phyloP scores from a whole-genome alignment of 2,797 vertebrate genomes.

The Phoebastria nigripes region DNA sequence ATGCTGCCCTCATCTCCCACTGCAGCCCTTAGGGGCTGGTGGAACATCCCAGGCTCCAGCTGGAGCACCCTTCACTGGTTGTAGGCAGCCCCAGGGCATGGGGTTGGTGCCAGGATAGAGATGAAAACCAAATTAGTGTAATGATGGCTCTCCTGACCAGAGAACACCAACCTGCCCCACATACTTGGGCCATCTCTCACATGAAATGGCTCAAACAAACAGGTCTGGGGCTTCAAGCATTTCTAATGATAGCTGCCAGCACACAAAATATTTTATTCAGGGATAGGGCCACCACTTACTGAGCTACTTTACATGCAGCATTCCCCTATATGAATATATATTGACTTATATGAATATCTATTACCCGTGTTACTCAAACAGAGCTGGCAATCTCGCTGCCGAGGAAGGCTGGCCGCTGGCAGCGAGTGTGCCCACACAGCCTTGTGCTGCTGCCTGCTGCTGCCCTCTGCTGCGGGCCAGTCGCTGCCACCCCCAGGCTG shows the following conservation, averaged over 20 bases:
- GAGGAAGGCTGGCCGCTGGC: accelerated
- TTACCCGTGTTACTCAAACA: background rate
- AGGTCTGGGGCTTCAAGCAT: background rate
- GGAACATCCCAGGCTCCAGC: accelerated
- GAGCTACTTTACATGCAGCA: background rate
- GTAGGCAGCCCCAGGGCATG: background rate
- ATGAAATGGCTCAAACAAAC: background rate
- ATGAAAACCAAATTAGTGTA: background rate
- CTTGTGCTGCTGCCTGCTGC: background rate
- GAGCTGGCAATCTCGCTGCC: accelerated
- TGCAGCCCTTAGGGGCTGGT: too few species aligned
- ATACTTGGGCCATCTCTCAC: background rate
- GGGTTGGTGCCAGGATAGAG: background rate
- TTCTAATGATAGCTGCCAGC: background rate
- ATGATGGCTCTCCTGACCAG: background rate
- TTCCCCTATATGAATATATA: background rate
- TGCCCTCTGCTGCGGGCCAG: background rate
- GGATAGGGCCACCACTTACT: background rate
- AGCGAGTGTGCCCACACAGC: accelerated
- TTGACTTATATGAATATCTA: background rate
- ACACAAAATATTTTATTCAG: background rate
- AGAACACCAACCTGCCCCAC: background rate
- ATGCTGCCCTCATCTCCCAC: background rate
- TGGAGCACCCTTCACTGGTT: background rate
- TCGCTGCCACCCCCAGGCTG: background rate